Percentiles rank a stretch among this genome's conserved stretches.
These are phyloP conservation scores for Eulithis testata DNA, from an alignment of 2,888 invertebrate species.

Conservation along the genomic window DNA sequence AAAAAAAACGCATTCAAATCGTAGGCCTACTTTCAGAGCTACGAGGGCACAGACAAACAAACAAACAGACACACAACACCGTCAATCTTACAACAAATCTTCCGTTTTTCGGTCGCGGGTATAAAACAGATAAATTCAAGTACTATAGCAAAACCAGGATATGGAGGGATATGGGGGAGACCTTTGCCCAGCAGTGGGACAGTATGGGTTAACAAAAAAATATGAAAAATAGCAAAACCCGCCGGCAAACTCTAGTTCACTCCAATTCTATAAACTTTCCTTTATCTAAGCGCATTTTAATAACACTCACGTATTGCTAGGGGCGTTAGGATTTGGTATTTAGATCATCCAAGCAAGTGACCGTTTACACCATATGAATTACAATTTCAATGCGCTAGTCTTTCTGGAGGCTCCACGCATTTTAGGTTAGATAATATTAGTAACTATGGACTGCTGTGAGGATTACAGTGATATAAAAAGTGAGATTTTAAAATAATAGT, in stretches of 20 bases:
- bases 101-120: no score
- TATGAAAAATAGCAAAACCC: not conserved
- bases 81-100: no score
- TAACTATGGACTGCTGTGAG: slow-evolving; percentile 27
- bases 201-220: no score
- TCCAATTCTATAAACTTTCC: slow-evolving; percentile 19
- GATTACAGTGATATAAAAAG: slow-evolving; percentile 40
- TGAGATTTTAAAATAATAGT: slow-evolving; percentile 10
- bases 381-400: slow-evolving; percentile 72
- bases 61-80: no score
- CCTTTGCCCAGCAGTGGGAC: no score
- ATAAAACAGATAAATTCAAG: no score
- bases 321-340: slow-evolving; percentile 63
- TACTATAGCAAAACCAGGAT: no score
- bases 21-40: no score
- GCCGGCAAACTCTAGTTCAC: not conserved
- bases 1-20: no score
- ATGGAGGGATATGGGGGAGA: no score
- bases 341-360: slow-evolving; percentile 56
- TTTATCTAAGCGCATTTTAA: slow-evolving; percentile 30
- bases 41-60: no score
- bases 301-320: slow-evolving; percentile 26
- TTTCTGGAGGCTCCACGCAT: not conserved
- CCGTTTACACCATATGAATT: slow-evolving; percentile 58
- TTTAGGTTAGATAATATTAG: slow-evolving; percentile 3